Base-by-base conservation (phyloP, 1,140 invertebrate genomes). In the Centruroides vittatus region DNA sequence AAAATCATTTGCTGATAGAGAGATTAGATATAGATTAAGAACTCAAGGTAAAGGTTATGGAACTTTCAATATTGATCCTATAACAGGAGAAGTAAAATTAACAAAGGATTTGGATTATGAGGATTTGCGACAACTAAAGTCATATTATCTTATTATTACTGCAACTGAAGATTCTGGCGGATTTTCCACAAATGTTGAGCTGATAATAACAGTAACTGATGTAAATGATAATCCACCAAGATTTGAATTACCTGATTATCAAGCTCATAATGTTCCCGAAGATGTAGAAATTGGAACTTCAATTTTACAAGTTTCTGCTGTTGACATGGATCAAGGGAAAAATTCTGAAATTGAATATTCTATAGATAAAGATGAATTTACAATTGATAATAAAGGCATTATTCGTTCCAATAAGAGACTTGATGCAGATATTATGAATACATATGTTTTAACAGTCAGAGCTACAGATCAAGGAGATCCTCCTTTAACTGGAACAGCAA, bases 101-200 rank as follows among this genome's bases (percentile, higher is more conserved):
- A 91, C 90, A 6, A 95, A 95, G 73, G 91, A 94, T 76, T 75
- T 95, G 65, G 90, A 95, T 77, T 95, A 93, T 71, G 91, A 95
- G 75, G 91, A 95, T 76, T 75, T 93, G 55, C 76, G 90, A 52
- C 90, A 94, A 72, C 90, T 89, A 0, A 89, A 94, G 69, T 88
- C 92, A 65, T 94, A 94, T 72, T 88, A 88, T 11, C 74, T 95
- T 36, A 82, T 91, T 58, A 89, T 95, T 13, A 93, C 89, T 3
- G 91, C 91, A 11, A 94, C 90, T 5, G 91, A 95, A 74, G 91
- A 95, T 74, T 93, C 89, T 1, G 91, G 91, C 50, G 91, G 91
- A 59, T 94, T 95, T 73, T 93, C 90, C 10, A 94, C 91, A 23
- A 88, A 88, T n/a, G 91, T 94, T 62, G 91, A 67, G 67, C 53